These are phyloP conservation scores for Dryococelus australis DNA, from an alignment of 2,888 invertebrate genomes.

Conservation along the genomic window DNA sequence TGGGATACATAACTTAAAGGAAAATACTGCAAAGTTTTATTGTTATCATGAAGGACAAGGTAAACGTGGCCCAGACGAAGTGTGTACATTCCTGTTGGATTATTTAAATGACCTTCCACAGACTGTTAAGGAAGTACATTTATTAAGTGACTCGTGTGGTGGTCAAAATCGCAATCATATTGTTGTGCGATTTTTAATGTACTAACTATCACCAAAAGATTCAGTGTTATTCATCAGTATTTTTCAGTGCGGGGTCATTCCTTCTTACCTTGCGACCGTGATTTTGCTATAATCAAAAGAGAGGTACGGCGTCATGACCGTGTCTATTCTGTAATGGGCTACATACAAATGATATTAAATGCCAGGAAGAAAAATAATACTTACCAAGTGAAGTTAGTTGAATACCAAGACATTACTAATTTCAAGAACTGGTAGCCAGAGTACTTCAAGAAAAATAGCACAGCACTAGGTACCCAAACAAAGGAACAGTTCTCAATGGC, in stretches of 20 bases:
- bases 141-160: background rate
- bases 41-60: constrained; percentile 13
- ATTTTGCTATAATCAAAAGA: background rate
- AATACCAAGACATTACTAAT: background rate
- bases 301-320: background rate
- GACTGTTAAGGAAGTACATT: too few relatives aligned
- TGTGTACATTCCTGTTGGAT: too few relatives aligned
- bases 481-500: background rate
- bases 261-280: background rate
- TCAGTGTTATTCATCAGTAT: too few relatives aligned
- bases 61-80: background rate
- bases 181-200: too few relatives aligned
- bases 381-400: constrained; percentile 4
- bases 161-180: constrained; percentile 3
- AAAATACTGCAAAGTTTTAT: background rate
- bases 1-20: background rate
- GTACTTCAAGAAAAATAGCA: background rate
- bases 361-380: background rate
- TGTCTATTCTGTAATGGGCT: background rate
- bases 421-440: constrained; percentile 19
- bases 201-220: too few relatives aligned
- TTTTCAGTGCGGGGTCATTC: background rate
- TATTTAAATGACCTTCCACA: too few relatives aligned
- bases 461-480: background rate
- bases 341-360: background rate